phyloP scores from a whole-genome alignment of 2,113 vertebrate species.

The Ochotona princeps region DNA sequence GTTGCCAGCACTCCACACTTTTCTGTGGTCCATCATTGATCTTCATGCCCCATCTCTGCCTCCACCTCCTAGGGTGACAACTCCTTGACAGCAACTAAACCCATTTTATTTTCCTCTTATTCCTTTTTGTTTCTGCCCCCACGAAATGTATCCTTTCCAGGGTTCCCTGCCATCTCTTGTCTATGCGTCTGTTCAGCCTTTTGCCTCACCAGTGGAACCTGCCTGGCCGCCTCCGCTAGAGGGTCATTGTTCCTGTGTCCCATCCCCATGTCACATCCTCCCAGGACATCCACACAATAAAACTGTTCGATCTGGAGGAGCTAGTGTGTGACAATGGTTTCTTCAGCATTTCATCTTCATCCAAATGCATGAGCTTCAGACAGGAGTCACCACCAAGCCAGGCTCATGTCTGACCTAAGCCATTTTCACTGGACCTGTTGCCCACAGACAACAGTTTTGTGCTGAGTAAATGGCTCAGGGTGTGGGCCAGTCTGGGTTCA shows the following conservation, averaged over 20 bases:
- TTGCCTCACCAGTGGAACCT: neutral
- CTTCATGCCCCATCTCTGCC: too few species aligned
- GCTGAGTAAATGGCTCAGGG: rapidly evolving
- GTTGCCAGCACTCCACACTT: too few species aligned
- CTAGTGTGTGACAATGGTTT: rapidly evolving
- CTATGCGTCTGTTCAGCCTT: too few species aligned
- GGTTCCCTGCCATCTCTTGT: rapidly evolving
- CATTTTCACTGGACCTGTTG: rapidly evolving
- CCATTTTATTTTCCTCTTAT: too few species aligned
- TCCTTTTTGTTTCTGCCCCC: too few species aligned
- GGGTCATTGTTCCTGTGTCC: neutral
- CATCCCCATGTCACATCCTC: rapidly evolving
- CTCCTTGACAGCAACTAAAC: too few species aligned
- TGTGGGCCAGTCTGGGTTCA: rapidly evolving
- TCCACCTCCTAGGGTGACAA: too few species aligned
- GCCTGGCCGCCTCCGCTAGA: too few species aligned
- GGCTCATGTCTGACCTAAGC: rapidly evolving
- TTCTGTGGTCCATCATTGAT: too few species aligned
- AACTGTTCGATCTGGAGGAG: too few species aligned
- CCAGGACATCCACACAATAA: neutral
- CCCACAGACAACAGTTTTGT: neutral
- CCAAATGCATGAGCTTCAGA: neutral
- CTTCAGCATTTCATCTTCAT: too few species aligned
- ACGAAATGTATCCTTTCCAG: too few species aligned
- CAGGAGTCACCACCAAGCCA: neutral